phyloP scores from a whole-genome alignment of 1,140 invertebrate species.

The Cyclina sinensis region DNA sequence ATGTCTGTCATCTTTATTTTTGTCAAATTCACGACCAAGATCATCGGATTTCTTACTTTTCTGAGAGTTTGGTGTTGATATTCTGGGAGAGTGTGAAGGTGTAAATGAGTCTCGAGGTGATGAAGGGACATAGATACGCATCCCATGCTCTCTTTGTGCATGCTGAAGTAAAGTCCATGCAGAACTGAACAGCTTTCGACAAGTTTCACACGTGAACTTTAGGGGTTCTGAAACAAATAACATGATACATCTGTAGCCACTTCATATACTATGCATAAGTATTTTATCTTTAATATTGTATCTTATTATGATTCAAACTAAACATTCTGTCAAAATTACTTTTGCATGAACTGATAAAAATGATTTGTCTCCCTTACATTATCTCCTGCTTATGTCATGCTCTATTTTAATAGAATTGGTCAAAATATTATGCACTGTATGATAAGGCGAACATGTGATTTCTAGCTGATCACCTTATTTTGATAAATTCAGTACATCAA shows the following conservation, averaged over 20 bases:
- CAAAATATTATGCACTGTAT: no score
- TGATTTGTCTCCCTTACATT: conserved; percentile 56
- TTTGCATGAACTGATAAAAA: conserved; percentile 6
- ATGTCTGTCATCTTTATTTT: conserved; percentile 45
- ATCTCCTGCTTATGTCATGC: not conserved
- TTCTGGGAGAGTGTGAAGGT: conserved; percentile 47
- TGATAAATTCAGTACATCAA: no score
- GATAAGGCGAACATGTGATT: no score
- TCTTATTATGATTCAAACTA: not conserved
- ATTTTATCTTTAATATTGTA: not conserved
- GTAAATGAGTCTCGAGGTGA: conserved; percentile 62
- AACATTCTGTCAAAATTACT: not conserved
- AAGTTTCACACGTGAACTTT: conserved; percentile 97
- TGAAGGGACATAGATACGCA: conserved; percentile 92
- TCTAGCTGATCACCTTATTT: no score
- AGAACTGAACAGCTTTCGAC: conserved; percentile 95
- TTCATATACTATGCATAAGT: not conserved
- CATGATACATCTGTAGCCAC: not conserved
- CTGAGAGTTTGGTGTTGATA: conserved; percentile 53
- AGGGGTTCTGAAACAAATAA: conserved; percentile 94
- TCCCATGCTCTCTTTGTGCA: conserved; percentile 96
- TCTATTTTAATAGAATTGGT: no score
- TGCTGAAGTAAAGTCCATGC: conserved; percentile 98
- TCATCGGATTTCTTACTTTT: conserved; percentile 49
- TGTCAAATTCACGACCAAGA: conserved; percentile 15